These are phyloP conservation scores for Pleuronectes platessa DNA, from an alignment of 2,113 vertebrate species.

Conservation along the genomic window DNA sequence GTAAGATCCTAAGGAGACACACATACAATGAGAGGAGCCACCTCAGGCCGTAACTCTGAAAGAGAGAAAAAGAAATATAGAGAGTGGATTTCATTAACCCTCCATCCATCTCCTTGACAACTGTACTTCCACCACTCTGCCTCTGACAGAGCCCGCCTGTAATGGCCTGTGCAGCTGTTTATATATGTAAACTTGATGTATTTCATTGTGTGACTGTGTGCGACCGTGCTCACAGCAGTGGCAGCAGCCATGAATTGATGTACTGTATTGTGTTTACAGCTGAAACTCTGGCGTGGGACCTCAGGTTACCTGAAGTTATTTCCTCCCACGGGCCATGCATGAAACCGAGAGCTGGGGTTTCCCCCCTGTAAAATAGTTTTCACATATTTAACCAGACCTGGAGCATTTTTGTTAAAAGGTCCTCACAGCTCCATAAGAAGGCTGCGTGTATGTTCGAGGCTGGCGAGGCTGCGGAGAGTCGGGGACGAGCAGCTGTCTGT, in stretches of 20 bases:
- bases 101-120: constrained; percentile 71
- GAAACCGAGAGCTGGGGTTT: constrained; percentile 8
- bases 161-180: constrained; percentile 34
- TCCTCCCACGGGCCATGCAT: not conserved
- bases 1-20: constrained; percentile 27
- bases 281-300: constrained; percentile 3
- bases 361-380: constrained; percentile 13
- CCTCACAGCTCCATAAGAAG: constrained; percentile 27
- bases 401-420: constrained; percentile 25
- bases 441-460: constrained; percentile 37
- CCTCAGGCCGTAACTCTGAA: constrained; percentile 38
- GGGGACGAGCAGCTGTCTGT: constrained; percentile 76
- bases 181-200: constrained; percentile 5
- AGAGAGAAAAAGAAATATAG: constrained; percentile 26
- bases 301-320: constrained; percentile 22
- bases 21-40: constrained; percentile 19
- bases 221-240: not conserved
- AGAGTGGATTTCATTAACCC: constrained; percentile 61
- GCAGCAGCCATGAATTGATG: not conserved
- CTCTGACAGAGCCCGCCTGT: constrained; percentile 29
- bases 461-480: constrained; percentile 54
- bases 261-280: not conserved
- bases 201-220: constrained; percentile 14
- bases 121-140: constrained; percentile 29
- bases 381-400: constrained; percentile 43